Evolutionary conservation across 2,888 invertebrate species (phyloP), one percentile per base, ranked within the genome.

Genomic region (Dicyrtoma fusca): DNA sequence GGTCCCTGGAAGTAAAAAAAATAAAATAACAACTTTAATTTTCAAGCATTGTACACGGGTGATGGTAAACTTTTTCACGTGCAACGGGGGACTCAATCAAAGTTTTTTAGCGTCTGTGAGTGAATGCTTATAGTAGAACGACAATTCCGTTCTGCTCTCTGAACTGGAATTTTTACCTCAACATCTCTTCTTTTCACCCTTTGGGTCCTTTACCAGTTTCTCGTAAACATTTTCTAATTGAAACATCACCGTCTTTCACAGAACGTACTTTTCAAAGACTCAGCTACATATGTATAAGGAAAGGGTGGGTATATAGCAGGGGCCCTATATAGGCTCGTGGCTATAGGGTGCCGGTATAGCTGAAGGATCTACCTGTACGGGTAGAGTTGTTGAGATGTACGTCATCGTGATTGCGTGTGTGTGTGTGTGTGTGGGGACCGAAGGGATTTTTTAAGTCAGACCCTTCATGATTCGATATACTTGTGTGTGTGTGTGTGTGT

Each of bases 141-240:
- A 19, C 49, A 19, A 5, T 49, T n/a, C n/a, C 49, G 49, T 49
- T 49, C 4, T 55, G 13, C 11, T 55, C 23, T 59, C 19, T 13
- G 14, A 26, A 14, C 26, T 64, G 55, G 53, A 55, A 55, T 55
- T 25, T 53, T 49, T 68, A 68, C 66, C 66, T 68, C 66, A 68
- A 34, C 66, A 68, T 68, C 45, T 68, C 51, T 57, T 23, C 34
- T 49, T 19, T 25, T 49, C 25, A 49, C 51, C 65, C 65, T 53
- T 65, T 65, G 53, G 65, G 65, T 65, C 53, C 65, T 53, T 59
- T 59, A 25, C 19, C 34, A 21, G 23, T 23, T 49, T 47, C 64
- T 49, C 65, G 26, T 68, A 68, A 68, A 68, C 51, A 55, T 68
- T 34, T 55, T 68, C 21, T 55, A 55, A 68, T 68, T 68, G 66